phyloP scores from a whole-genome alignment of 2,888 invertebrate genomes.

The Acronicta psi region DNA sequence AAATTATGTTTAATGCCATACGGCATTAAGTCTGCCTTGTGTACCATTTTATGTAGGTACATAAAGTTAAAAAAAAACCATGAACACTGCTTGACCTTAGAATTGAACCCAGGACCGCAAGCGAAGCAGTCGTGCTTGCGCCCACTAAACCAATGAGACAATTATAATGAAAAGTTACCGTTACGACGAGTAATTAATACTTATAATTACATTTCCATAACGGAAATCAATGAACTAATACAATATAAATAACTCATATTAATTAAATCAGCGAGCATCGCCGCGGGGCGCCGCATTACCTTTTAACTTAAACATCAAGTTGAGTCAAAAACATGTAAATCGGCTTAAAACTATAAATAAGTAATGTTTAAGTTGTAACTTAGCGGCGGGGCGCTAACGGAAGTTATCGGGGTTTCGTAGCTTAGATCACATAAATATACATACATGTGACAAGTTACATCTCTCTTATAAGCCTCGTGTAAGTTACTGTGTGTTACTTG shows the following conservation, averaged over 20 bases:
- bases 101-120: no score
- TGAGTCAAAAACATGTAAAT: conserved; percentile 57
- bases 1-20: no score
- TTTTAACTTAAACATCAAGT: conserved; percentile 47
- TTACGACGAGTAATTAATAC: background rate
- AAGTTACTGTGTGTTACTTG: conserved; percentile 5
- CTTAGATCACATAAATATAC: conserved; percentile 35
- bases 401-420: conserved; percentile 47
- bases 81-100: no score
- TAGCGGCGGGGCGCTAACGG: conserved; percentile 62
- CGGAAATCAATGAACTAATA: conserved; percentile 18
- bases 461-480: conserved; percentile 20
- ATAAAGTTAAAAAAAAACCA: no score
- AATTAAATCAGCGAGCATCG: conserved; percentile 43
- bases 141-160: no score
- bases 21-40: no score
- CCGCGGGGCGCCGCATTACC: conserved; percentile 45
- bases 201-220: conserved; percentile 8
- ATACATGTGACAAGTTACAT: conserved; percentile 37
- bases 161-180: background rate
- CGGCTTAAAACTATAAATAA: conserved; percentile 60
- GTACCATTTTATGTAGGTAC: no score
- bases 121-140: no score
- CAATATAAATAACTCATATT: conserved; percentile 26
- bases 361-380: conserved; percentile 59